A percentile compares a stretch with the other conserved stretches of the same genome.
Evolutionary conservation across 1,140 invertebrate species (phyloP).

Genomic region (Drosophila leontia): DNA sequence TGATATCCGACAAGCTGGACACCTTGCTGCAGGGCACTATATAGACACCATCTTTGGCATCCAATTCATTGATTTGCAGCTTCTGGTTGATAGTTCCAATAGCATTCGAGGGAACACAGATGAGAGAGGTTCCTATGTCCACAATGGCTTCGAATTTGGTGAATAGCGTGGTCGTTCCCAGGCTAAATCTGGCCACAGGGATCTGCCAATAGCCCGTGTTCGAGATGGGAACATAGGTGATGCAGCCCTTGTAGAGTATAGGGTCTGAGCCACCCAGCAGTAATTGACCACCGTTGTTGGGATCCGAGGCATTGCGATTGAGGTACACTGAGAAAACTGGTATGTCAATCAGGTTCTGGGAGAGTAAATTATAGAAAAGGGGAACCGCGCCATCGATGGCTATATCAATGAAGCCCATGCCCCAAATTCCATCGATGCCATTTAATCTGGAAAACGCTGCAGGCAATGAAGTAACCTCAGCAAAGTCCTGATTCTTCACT

Average conservation of each 20-base stretch:
- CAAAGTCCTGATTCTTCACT: conserved; percentile 95
- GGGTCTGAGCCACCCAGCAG: conserved; percentile 97
- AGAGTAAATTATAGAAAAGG: conserved; percentile 97
- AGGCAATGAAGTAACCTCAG: conserved; percentile 94
- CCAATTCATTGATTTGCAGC: conserved; percentile 90
- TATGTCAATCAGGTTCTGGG: conserved; percentile 91
- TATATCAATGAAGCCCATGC: conserved; percentile 94
- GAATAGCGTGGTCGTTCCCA: conserved; percentile 85
- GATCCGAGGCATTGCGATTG: conserved; percentile 89
- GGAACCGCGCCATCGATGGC: conserved; percentile 95
- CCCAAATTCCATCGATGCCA: conserved; percentile 95
- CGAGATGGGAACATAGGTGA: conserved; percentile 95
- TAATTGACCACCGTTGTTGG: conserved; percentile 92
- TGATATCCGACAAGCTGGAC: conserved; percentile 39
- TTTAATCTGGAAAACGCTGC: conserved; percentile 94
- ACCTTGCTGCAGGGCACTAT: conserved; percentile 86
- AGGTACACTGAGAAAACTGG: conserved; percentile 97
- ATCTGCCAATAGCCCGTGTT: conserved; percentile 98
- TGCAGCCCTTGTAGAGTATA: conserved; percentile 93
- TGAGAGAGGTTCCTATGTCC: conserved; percentile 98
- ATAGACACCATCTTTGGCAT: conserved; percentile 84
- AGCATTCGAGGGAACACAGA: conserved; percentile 94
- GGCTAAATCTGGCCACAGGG: conserved; percentile 90
- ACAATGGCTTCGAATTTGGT: conserved; percentile 95
- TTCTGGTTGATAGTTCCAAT: conserved; percentile 91